phyloP scores from a whole-genome alignment of 2,113 vertebrate genomes.

The Sciurus niger region DNA sequence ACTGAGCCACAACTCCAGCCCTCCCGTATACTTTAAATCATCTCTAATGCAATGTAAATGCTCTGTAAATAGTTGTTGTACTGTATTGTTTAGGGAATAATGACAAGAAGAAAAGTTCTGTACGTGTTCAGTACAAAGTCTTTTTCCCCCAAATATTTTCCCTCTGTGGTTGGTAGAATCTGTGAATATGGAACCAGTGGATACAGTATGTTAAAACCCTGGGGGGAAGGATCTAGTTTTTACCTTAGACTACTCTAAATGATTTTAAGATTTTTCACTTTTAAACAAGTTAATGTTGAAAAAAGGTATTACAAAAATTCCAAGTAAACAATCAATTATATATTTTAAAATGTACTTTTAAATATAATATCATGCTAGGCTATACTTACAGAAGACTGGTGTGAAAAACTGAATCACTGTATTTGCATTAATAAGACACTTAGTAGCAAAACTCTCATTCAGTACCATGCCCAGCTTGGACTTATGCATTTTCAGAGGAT shows the following conservation, averaged over 20 bases:
- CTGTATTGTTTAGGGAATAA: not conserved
- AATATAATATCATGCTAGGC: not conserved
- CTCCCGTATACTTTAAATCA: not conserved
- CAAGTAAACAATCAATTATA: constrained; percentile 22
- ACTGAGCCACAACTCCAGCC: no score
- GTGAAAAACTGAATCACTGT: not conserved
- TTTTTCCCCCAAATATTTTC: not conserved
- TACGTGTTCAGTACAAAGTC: not conserved
- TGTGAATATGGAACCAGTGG: not conserved
- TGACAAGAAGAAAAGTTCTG: not conserved
- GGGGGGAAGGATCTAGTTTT: not conserved
- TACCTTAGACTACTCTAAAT: constrained; percentile 35
- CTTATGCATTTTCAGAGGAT: constrained; percentile 71
- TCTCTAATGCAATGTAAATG: not conserved
- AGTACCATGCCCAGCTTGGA: not conserved
- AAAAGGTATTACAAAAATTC: not conserved
- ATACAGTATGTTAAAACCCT: not conserved
- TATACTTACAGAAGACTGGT: not conserved
- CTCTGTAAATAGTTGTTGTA: not conserved
- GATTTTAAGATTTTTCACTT: constrained; percentile 47
- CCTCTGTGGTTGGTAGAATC: not conserved
- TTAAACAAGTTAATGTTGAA: constrained; percentile 60
- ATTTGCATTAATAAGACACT: constrained; percentile 43
- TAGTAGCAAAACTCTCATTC: constrained; percentile 48
- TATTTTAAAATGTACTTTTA: not conserved